A percentile compares a stretch with the other conserved stretches of the same genome.
Evolutionary conservation across 2,113 vertebrate genomes (phyloP).

Genomic region (Lota lota): DNA sequence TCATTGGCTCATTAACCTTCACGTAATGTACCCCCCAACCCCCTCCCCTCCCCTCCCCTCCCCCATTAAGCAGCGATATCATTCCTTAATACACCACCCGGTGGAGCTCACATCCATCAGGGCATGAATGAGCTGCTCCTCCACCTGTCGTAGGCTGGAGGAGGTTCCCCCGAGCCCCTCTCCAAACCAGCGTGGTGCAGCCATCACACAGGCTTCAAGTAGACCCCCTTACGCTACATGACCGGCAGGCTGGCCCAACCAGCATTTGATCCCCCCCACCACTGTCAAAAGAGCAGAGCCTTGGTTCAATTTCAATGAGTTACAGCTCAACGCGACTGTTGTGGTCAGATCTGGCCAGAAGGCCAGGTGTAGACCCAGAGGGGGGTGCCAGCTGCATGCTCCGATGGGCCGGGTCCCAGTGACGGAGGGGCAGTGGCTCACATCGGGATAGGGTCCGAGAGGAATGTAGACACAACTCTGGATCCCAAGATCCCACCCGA

Average conservation of each 20-base stretch:
- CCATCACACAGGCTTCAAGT: neutral
- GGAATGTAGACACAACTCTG: too few species aligned
- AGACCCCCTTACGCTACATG: slow-evolving; percentile 3
- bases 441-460: too few species aligned
- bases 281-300: neutral
- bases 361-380: too few species aligned
- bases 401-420: too few species aligned
- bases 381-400: too few species aligned
- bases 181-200: neutral
- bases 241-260: slow-evolving; percentile 19
- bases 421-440: too few species aligned
- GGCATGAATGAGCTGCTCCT: neutral
- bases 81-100: slow-evolving; percentile 28
- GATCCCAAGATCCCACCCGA: too few species aligned
- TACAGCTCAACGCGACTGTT: neutral
- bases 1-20: slow-evolving; percentile 31
- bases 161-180: neutral
- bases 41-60: neutral
- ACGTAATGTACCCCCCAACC: neutral
- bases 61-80: neutral
- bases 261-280: slow-evolving; percentile 8
- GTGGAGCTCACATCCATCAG: slow-evolving; percentile 5
- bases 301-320: neutral
- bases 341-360: too few species aligned
- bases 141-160: slow-evolving; percentile 1